Percentiles rank a stretch among this genome's conserved stretches.
phyloP scores from a whole-genome alignment of 2,888 invertebrate species.

The Scotopteryx bipunctaria region DNA sequence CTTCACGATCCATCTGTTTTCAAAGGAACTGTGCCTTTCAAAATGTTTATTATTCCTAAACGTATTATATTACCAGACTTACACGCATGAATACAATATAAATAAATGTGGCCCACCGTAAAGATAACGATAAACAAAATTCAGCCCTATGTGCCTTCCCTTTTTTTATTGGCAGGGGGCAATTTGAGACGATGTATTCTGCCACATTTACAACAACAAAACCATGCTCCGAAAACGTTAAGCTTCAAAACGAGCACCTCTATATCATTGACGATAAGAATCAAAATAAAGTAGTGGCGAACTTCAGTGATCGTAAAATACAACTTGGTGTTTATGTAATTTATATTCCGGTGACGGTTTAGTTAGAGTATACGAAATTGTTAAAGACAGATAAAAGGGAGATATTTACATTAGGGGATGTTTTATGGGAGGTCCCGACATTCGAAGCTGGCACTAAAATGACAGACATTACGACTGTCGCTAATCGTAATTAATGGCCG shows the following conservation, averaged over 20 bases:
- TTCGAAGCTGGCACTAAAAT: conserved; percentile 60
- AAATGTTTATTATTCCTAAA: conserved; percentile 66
- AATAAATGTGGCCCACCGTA: conserved; percentile 78
- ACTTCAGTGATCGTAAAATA: conserved; percentile 37
- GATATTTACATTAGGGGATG: conserved; percentile 78
- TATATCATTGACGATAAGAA: conserved; percentile 39
- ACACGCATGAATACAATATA: conserved; percentile 75
- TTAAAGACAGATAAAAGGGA: conserved; percentile 81
- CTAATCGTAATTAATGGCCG: conserved; percentile 69
- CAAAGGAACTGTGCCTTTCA: conserved; percentile 59
- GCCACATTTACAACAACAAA: conserved; percentile 53
- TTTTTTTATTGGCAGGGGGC: conserved; percentile 81
- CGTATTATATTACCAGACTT: conserved; percentile 74
- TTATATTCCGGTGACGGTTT: conserved; percentile 80
- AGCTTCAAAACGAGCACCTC: conserved; percentile 31
- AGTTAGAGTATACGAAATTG: conserved; percentile 81
- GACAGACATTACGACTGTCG: conserved; percentile 66
- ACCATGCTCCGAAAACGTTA: conserved; percentile 29
- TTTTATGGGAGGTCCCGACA: conserved; percentile 71
- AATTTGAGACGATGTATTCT: conserved; percentile 79
- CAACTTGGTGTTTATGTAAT: conserved; percentile 61
- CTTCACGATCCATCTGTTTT: conserved; percentile 35
- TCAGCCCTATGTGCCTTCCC: conserved; percentile 75
- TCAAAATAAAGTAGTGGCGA: conserved; percentile 30
- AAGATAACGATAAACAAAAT: conserved; percentile 82